Evolutionary conservation across 2,113 vertebrate species (phyloP), one percentile per base, ranked within the genome.

Genomic region (Galemys pyrenaicus): DNA sequence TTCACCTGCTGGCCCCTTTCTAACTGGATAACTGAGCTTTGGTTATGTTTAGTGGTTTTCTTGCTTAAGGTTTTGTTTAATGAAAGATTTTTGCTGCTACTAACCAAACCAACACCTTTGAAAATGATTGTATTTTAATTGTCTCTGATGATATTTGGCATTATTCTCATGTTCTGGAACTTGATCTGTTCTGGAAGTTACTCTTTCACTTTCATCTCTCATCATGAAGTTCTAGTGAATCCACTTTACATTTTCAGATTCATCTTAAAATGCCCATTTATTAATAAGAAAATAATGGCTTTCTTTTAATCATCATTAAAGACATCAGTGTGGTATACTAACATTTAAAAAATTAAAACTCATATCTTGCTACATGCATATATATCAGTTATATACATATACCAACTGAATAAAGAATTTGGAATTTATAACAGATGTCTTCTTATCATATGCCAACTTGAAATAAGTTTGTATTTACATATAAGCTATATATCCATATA

Each of bases 401-500:
- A 75, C 9, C 39, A 41, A 78, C 79, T 91, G 89, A 92, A 65
- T 92, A 89, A 74, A 94, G 37, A 89, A 78, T 87, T 68, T 87
- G 58, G 94, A 97, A 80, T 79, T 80, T 94, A 64, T 93, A 95
- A 58, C 96, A 97, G 92, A 97, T 96, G 94, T 93, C 94, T 51
- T 77, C 37, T 65, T 87, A 85, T 83, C 56, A 80, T 89, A 89
- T 87, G 74, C 94, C 93, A 96, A 90, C 37, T 94, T 77, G 93
- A 97, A 96, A 94, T 96, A 96, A 95, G 93, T 93, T 95, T 96
- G 70, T 95, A 96, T 97, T 96, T 97, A 97, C 82, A 95, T 96
- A 94, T 85, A 95, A 92, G 93, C 56, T 91, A 62, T 75, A 84
- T 77, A 93, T 87, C 65, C 84, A 73, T 81, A 88, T 92, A 41